Base-by-base conservation (phyloP, 1,140 invertebrate species). In the Manduca sexta region DNA sequence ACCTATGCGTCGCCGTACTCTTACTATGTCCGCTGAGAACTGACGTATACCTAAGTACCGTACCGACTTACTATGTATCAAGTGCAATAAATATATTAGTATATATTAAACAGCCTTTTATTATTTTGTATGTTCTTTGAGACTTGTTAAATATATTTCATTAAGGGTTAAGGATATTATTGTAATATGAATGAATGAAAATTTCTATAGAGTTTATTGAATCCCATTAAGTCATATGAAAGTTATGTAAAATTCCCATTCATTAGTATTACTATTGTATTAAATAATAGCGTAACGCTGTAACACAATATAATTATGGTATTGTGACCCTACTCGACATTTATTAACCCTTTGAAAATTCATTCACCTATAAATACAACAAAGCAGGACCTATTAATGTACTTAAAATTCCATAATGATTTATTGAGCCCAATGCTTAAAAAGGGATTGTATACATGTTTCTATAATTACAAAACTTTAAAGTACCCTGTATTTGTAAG, bases 1-100 rank as follows among this genome's bases (percentile, higher is more conserved):
- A 56, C 68, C 11, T 75, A 81, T 51, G 60, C 64, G 2, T 51
- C 66, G 1, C 73, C 75, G 0, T 77, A 79, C 49, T 55, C 56
- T 21, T 75, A 75, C 54, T 78, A 74, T 40, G 56, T 75, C 2
- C 68, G 72, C 34, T 75, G 45, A 69, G 52, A 8, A 26, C 8
- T n/a, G n/a, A n/a, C n/a, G n/a, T n/a, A n/a, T n/a, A n/a, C n/a
- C n/a, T n/a, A n/a, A n/a, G n/a, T n/a, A n/a, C n/a, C n/a, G n/a
- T n/a, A n/a, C n/a, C n/a, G n/a, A n/a, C n/a, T n/a, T n/a, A n/a
- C n/a, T n/a, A n/a, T n/a, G n/a, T n/a, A n/a, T n/a, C n/a, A 26
- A 0, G 21, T 26, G 21, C 21, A 26, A 26, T 26, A 26, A 26
- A 26, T 26, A 26, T 26, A 26, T 26, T 26, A 26, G 21, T 26